Percentiles rank a stretch among this genome's conserved stretches.
phyloP scores from a whole-genome alignment of 2,888 invertebrate species.

The Eupithecia inturbata region DNA sequence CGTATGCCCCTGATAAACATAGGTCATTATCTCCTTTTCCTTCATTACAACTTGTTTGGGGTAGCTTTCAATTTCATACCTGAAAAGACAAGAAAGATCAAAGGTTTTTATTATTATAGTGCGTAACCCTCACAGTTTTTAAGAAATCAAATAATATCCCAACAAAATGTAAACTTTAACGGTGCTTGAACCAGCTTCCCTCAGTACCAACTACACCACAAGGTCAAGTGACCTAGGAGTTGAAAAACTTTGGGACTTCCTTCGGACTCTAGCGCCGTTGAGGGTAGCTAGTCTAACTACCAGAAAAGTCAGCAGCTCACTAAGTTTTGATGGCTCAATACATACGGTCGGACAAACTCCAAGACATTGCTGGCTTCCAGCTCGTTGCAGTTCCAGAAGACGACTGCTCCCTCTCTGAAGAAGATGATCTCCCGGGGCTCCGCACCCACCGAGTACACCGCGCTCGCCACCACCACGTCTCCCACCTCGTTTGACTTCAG shows the following conservation, averaged over 20 bases:
- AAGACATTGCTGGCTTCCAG: constrained; percentile 91
- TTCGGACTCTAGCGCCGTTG: no score
- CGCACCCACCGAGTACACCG: constrained; percentile 90
- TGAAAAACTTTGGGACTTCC: no score
- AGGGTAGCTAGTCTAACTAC: neutral
- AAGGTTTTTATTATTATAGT: no score
- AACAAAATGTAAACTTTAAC: no score
- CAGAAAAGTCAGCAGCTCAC: neutral
- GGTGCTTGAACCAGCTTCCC: no score
- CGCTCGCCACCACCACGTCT: constrained; percentile 93
- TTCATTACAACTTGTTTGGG: constrained; percentile 86
- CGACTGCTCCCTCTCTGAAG: constrained; percentile 95
- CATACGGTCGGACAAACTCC: constrained; percentile 86
- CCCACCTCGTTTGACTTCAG: constrained; percentile 82
- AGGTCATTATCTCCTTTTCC: constrained; percentile 94
- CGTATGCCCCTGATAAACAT: constrained; percentile 84
- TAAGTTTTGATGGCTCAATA: neutral
- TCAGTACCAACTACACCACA: no score
- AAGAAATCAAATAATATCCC: no score
- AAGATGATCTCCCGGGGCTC: constrained; percentile 95
- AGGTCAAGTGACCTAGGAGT: no score
- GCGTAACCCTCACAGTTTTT: no score
- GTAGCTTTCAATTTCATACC: constrained; percentile 86
- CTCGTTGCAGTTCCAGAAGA: constrained; percentile 95
- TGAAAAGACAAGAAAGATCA: constrained; percentile 50